Percentiles rank a stretch among this genome's conserved stretches.
Conservation (phyloP, 92 coral and sea anemone genomes). For the Parazoanthus darwini region DNA sequence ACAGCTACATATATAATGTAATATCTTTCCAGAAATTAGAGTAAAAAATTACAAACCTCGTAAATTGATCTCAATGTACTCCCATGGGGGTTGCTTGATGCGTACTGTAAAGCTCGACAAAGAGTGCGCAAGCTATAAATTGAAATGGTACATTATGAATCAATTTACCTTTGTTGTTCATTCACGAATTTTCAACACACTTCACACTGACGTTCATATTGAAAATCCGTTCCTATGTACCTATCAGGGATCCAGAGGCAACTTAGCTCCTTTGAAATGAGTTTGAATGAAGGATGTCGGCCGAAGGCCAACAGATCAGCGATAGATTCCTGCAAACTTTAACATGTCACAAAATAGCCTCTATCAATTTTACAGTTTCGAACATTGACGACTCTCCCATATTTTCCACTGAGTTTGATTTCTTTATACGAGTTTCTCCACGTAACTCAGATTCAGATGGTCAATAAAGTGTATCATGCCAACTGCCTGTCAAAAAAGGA, state of each 20-base stretch:
- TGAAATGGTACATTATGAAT: background rate
- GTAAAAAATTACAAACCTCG: constrained; percentile 64
- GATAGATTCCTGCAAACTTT: too few species aligned
- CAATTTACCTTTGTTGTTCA: background rate
- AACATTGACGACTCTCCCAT: too few species aligned
- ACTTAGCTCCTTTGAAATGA: background rate
- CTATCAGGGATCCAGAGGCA: background rate
- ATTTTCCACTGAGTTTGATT: too few species aligned
- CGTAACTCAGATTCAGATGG: too few species aligned
- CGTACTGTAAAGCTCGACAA: constrained; percentile 89
- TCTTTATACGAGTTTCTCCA: too few species aligned
- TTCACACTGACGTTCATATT: background rate
- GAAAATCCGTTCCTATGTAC: background rate
- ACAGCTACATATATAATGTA: background rate
- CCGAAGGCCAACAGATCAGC: too few species aligned
- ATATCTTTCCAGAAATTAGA: background rate
- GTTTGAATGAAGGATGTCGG: too few species aligned
- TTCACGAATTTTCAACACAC: background rate
- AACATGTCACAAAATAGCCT: too few species aligned
- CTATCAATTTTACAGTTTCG: too few species aligned
- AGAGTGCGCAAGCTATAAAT: constrained; percentile 80
- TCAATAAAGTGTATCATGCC: too few species aligned
- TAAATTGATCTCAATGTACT: constrained; percentile 86
- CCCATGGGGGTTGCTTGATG: constrained; percentile 90
- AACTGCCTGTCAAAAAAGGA: too few species aligned